phyloP scores from a whole-genome alignment of 1,140 invertebrate species.

The Portunus trituberculatus region DNA sequence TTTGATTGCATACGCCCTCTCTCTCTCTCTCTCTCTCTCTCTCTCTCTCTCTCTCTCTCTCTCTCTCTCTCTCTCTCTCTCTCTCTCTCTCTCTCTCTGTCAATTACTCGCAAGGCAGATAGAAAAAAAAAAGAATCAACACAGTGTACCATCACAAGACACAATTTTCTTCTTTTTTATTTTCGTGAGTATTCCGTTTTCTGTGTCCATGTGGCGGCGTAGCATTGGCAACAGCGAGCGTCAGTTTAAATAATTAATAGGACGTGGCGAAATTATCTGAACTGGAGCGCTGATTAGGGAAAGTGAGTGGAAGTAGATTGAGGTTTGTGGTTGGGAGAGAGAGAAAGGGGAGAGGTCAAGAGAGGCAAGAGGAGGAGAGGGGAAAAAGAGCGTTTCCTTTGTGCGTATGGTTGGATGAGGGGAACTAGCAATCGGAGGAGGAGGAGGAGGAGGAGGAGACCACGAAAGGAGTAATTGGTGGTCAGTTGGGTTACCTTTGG shows the following conservation, averaged over 20 bases:
- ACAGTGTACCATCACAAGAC: not conserved
- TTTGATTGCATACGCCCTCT: not conserved
- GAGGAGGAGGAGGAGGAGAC: not conserved
- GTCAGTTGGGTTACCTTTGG: no score
- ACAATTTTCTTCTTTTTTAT: not conserved
- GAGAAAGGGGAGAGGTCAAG: not conserved
- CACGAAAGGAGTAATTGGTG: not conserved
- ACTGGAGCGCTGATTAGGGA: not conserved
- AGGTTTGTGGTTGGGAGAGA: not conserved
- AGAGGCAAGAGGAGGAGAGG: not conserved
- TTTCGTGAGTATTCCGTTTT: not conserved
- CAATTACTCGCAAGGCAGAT: no score
- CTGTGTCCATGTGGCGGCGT: not conserved
- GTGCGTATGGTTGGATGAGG: no score
- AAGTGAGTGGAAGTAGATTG: not conserved
- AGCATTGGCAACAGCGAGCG: no score
- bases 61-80: slow-evolving; percentile 21
- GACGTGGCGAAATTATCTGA: not conserved
- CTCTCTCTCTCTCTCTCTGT: not conserved
- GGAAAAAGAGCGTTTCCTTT: no score
- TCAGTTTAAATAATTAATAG: slow-evolving; percentile 24
- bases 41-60: slow-evolving; percentile 18
- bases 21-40: slow-evolving; percentile 14
- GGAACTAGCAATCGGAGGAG: not conserved
- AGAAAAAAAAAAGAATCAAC: not conserved